Percentiles rank a stretch among this genome's conserved stretches.
Evolutionary conservation across 2,113 vertebrate genomes (phyloP).

Genomic region (Phocoena sinus): DNA sequence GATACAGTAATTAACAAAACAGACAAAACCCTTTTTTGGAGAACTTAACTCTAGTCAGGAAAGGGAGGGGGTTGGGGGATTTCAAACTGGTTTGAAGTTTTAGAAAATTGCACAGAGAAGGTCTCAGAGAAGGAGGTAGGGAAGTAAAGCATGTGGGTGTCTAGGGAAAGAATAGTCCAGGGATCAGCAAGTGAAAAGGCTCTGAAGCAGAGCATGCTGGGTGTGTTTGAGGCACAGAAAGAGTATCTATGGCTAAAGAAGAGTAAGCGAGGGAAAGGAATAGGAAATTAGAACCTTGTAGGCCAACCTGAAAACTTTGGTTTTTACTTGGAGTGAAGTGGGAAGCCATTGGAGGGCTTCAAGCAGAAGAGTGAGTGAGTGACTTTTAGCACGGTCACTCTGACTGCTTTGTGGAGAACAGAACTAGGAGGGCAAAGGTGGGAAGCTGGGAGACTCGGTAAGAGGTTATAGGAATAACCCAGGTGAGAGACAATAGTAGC

Average conservation of each 20-base stretch:
- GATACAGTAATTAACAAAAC: background rate
- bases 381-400: background rate
- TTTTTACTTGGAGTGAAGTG: background rate
- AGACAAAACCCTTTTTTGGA: background rate
- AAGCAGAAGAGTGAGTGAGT: background rate
- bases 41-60: background rate
- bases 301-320: background rate
- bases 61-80: rapidly evolving
- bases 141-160: background rate
- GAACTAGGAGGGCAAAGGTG: background rate
- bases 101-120: background rate
- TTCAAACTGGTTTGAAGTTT: background rate
- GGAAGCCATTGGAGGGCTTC: background rate
- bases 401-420: background rate
- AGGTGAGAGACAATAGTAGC: background rate
- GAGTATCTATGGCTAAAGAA: background rate
- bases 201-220: background rate
- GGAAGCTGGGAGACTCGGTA: background rate
- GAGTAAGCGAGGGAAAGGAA: background rate
- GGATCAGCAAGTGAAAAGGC: background rate
- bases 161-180: background rate
- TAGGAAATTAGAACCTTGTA: background rate
- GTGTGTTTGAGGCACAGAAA: background rate
- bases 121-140: background rate
- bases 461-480: background rate